These are phyloP conservation scores for Odontophorus gujanensis DNA, from an alignment of 2,113 vertebrate species.

Conservation along the genomic window DNA sequence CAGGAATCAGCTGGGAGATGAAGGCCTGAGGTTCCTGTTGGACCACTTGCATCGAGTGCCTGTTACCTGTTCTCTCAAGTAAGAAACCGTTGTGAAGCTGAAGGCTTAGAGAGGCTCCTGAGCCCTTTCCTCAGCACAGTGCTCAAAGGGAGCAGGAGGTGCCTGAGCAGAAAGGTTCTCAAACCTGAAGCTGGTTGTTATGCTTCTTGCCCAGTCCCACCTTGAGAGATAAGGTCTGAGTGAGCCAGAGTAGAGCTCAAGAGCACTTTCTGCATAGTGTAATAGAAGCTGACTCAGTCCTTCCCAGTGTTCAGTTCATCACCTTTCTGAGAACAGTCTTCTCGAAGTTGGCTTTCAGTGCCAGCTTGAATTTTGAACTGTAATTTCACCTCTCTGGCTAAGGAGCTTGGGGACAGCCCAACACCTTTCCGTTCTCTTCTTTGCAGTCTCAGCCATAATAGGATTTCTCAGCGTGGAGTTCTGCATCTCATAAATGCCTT, in stretches of 20 bases:
- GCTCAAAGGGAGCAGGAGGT: not conserved
- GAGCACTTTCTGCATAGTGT: no score
- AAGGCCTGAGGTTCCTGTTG: slow-evolving; percentile 67
- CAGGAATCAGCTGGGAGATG: slow-evolving; percentile 71
- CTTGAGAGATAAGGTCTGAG: not conserved
- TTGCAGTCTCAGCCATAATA: slow-evolving; percentile 74
- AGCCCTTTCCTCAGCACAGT: not conserved
- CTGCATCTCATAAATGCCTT: slow-evolving; percentile 67
- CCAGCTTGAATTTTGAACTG: not conserved
- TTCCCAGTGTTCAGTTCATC: not conserved
- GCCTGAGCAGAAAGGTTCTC: not conserved
- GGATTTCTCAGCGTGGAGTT: slow-evolving; percentile 68
- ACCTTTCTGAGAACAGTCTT: fast-evolving
- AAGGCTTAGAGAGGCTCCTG: not conserved
- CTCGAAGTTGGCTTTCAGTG: not conserved
- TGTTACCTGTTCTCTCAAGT: slow-evolving; percentile 67
- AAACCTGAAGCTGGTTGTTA: fast-evolving
- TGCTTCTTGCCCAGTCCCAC: not conserved
- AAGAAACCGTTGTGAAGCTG: slow-evolving; percentile 1
- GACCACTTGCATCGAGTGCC: slow-evolving; percentile 41
- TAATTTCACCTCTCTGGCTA: not conserved
- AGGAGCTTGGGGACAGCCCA: not conserved
- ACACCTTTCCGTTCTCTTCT: not conserved
- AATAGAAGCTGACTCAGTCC: not conserved
- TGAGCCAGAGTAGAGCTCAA: no score